These are phyloP conservation scores for Antechinus flavipes DNA, from an alignment of 2,113 vertebrate genomes.

Conservation along the genomic window DNA sequence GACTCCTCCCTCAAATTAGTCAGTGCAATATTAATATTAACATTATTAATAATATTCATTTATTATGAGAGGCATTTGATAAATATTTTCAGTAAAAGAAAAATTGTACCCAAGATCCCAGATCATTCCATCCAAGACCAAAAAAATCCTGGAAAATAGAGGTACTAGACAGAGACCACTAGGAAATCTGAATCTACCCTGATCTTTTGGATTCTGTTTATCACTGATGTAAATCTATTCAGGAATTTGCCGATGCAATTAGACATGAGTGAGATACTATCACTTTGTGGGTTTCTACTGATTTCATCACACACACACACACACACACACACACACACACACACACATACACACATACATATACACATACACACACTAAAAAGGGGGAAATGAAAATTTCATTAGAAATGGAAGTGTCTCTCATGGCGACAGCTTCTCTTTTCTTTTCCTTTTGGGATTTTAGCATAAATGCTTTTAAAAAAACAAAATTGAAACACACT, in stretches of 20 bases:
- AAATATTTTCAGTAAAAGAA: not conserved
- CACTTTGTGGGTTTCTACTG: not conserved
- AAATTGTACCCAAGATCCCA: not conserved
- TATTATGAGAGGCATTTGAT: not conserved
- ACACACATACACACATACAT: too few relatives aligned
- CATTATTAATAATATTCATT: not conserved
- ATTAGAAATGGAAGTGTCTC: not conserved
- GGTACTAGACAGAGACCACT: not conserved
- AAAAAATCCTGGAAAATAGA: not conserved
- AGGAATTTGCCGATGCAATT: not conserved
- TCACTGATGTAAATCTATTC: not conserved
- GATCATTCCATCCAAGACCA: not conserved
- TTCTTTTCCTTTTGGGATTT: not conserved
- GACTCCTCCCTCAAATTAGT: not conserved
- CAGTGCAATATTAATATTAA: not conserved
- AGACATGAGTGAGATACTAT: not conserved
- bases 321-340: not conserved
- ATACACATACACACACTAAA: not conserved
- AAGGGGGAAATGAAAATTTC: not conserved
- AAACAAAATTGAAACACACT: not conserved
- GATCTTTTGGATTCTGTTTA: not conserved
- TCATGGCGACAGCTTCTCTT: not conserved
- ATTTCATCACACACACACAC: conserved; percentile 1
- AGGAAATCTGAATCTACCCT: not conserved
- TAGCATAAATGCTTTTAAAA: not conserved